These are phyloP conservation scores for Reticulitermes lucifugus DNA, from an alignment of 2,888 invertebrate genomes.

Conservation along the genomic window DNA sequence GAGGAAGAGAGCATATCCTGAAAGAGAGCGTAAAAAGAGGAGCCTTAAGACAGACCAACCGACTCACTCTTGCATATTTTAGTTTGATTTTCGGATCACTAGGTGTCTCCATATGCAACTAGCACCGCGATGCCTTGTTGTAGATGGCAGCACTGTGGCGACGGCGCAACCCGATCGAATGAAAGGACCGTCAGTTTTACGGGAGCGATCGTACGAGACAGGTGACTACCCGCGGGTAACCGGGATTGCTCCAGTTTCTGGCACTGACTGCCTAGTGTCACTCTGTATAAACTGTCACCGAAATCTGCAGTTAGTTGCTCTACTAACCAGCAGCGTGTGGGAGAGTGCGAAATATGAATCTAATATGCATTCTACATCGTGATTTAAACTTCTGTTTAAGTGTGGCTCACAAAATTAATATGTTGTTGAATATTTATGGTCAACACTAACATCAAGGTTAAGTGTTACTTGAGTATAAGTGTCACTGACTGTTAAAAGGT, in stretches of 20 bases:
- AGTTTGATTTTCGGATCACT: slow-evolving; percentile 6
- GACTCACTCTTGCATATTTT: not conserved
- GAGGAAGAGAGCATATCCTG: not conserved
- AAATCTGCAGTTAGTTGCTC: not conserved
- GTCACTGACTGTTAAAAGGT: too few species aligned
- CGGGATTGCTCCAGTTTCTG: not conserved
- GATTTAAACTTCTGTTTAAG: too few species aligned
- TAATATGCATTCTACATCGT: too few species aligned
- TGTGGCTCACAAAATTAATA: too few species aligned
- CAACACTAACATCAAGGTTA: too few species aligned
- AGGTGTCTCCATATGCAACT: slow-evolving; percentile 28
- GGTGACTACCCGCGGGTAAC: not conserved
- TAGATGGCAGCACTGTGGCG: slow-evolving; percentile 41
- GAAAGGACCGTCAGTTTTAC: slow-evolving; percentile 31
- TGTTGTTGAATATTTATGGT: too few species aligned
- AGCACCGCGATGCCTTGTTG: not conserved
- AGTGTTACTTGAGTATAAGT: too few species aligned
- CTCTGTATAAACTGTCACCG: not conserved
- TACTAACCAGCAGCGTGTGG: not conserved
- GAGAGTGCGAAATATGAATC: not conserved
- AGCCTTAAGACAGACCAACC: not conserved
- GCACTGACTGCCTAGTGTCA: not conserved
- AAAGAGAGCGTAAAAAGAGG: not conserved
- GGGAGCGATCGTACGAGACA: slow-evolving; percentile 19
- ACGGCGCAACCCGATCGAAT: slow-evolving; percentile 19